Conservation (phyloP, 1,140 invertebrate species). For the Leptoteleia sp. region DNA sequence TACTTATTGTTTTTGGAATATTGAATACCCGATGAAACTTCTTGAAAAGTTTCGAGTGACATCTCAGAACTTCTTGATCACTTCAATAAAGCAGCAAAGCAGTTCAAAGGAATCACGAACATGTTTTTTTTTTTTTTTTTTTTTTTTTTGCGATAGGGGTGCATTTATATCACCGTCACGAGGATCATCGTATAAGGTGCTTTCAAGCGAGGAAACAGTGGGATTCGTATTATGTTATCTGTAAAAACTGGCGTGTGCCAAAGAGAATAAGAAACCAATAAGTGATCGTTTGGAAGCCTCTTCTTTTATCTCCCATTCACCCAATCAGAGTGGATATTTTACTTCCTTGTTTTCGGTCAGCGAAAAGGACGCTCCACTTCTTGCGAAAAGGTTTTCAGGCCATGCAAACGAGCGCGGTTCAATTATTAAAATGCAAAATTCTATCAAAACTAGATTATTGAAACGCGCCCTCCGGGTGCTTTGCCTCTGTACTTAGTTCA, state of each 20-base stretch:
- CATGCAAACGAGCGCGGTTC: conserved; percentile 23
- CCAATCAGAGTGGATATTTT: conserved; percentile 2
- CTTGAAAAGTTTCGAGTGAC: conserved; percentile 24
- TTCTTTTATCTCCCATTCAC: conserved; percentile 20
- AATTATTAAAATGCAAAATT: conserved; percentile 24
- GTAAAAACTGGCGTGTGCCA: not conserved
- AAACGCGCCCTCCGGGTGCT: too few species aligned
- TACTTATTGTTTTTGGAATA: conserved; percentile 23
- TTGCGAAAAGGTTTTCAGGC: conserved; percentile 23
- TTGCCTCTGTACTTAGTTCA: too few species aligned
- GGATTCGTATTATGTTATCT: conserved; percentile 3
- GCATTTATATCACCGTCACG: conserved; percentile 10
- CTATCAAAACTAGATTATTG: too few species aligned
- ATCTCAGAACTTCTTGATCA: conserved; percentile 14
- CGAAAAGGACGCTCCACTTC: conserved; percentile 22
- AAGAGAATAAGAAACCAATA: conserved; percentile 37
- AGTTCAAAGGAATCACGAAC: not conserved
- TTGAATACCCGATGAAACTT: conserved; percentile 10
- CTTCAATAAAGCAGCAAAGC: conserved; percentile 12
- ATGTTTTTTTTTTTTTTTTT: too few species aligned
- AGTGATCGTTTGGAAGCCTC: conserved; percentile 10
- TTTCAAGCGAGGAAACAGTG: conserved; percentile 3
- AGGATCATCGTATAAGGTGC: not conserved
- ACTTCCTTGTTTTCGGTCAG: conserved; percentile 17
- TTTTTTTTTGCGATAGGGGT: conserved; percentile 15